Evolutionary conservation across 2,888 invertebrate genomes (phyloP), one percentile per base, ranked within the genome.

Genomic region (Melanotus villosus): DNA sequence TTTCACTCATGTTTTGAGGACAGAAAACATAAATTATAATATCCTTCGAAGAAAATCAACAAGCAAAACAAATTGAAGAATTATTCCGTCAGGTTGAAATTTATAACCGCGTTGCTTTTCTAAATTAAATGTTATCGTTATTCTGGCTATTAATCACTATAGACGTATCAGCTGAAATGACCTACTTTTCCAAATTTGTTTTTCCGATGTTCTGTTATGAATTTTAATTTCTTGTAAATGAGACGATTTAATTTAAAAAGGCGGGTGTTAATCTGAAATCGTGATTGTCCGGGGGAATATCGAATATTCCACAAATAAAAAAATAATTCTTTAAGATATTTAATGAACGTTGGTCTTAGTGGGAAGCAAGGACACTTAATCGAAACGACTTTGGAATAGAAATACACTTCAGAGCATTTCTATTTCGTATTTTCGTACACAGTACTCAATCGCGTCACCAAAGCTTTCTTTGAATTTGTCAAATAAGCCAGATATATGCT

Each of bases 401-500:
- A 18, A 26, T 38, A 50, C 50, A 18, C 34, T 43, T 18, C 43
- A 9, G 12, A 12, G 18, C 26, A 21, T 60, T 10, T 21, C 50
- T 36, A 21, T 38, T 47, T 36, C 34, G 34, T 32, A 36, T 62
- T 34, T 45, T 34, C 7, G 6, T 45, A 32, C 12, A 50, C 60
- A 50, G 30, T 43, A 26, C 32, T 41, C 52, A 63, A 63, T 63
- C 54, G 38, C 14, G 38, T 16, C 36, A 23, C 36, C 21, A 34
- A 47, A 62, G 63, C 63, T 63, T 56, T 41, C 45, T 52, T 60
- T 56, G 62, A 67, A 60, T 56, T 67, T 67, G 67, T 62, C 45
- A 56, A 67, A 67, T 67, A 67, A 67, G 60, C 60, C 36, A 54
- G 56, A 62, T 62, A 54, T 43, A 62, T 62, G 60, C 56, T 60